These are phyloP conservation scores for Notodonta dromedarius DNA, from an alignment of 2,888 invertebrate genomes.

Conservation along the genomic window DNA sequence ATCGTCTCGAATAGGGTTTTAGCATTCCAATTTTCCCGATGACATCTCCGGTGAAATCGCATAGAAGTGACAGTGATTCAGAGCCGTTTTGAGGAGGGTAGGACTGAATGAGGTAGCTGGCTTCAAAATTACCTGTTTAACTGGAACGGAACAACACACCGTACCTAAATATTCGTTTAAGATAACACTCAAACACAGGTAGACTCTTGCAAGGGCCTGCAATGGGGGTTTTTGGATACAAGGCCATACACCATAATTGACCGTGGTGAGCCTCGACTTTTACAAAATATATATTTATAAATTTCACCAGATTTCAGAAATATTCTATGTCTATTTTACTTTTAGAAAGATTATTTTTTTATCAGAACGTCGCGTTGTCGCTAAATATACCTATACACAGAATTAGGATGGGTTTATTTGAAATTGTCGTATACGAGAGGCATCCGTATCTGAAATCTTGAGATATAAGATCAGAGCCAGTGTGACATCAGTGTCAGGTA, in stretches of 20 bases:
- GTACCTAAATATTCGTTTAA: neutral
- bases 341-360: too few relatives aligned
- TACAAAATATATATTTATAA: too few relatives aligned
- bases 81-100: slow-evolving; percentile 1
- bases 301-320: too few relatives aligned
- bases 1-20: slow-evolving; percentile 1
- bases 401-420: too few relatives aligned
- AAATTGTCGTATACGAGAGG: neutral
- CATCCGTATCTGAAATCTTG: neutral
- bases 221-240: too few relatives aligned
- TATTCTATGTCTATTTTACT: too few relatives aligned
- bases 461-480: neutral
- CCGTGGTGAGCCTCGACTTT: too few relatives aligned
- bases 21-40: neutral
- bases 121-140: neutral
- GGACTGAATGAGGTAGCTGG: neutral
- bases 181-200: too few relatives aligned
- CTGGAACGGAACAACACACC: neutral
- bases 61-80: slow-evolving; percentile 7
- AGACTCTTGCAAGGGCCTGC: too few relatives aligned
- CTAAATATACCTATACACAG: too few relatives aligned
- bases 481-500: slow-evolving; percentile 1
- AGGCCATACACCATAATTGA: too few relatives aligned
- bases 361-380: too few relatives aligned
- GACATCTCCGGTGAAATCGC: slow-evolving; percentile 2